phyloP scores from a whole-genome alignment of 2,888 invertebrate species.

The Leucozona laternaria region DNA sequence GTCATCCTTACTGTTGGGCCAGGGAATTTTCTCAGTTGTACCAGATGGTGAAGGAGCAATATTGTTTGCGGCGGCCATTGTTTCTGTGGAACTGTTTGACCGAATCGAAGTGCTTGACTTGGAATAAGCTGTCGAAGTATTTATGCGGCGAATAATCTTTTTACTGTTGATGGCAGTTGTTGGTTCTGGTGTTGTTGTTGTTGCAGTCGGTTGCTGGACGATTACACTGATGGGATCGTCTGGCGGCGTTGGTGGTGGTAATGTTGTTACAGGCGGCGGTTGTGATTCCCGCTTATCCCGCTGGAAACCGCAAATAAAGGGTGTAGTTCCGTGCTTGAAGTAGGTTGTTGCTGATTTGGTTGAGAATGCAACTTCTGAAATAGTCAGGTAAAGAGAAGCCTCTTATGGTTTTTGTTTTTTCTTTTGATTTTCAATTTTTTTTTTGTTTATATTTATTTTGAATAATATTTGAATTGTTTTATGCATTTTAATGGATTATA shows the following conservation, averaged over 20 bases:
- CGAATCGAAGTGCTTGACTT: conserved; percentile 62
- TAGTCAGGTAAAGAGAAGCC: conserved; percentile 80
- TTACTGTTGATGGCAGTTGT: conserved; percentile 45
- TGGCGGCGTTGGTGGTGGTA: conserved; percentile 60
- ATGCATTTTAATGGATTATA: conserved; percentile 54
- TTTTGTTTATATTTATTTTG: conserved; percentile 39
- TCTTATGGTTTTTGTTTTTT: conserved; percentile 78
- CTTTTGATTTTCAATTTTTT: conserved; percentile 62
- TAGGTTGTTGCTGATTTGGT: conserved; percentile 80
- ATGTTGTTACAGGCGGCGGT: conserved; percentile 48
- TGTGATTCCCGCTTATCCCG: conserved; percentile 73
- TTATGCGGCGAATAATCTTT: conserved; percentile 44
- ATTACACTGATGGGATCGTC: conserved; percentile 59
- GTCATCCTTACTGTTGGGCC: conserved; percentile 96
- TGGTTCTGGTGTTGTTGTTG: background rate
- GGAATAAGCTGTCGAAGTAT: conserved; percentile 62
- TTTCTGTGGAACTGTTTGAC: conserved; percentile 51
- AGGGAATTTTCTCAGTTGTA: conserved; percentile 85
- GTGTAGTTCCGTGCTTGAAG: conserved; percentile 77
- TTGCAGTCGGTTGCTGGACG: conserved; percentile 60
- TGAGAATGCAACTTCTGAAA: conserved; percentile 83
- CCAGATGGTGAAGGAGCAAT: conserved; percentile 76
- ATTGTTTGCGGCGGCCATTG: conserved; percentile 78
- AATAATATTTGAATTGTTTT: conserved; percentile 15
- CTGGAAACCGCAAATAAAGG: conserved; percentile 78